Evolutionary conservation across 1,140 invertebrate species (phyloP), one percentile per base, ranked within the genome.

Genomic region (Drosophila pectinifera): DNA sequence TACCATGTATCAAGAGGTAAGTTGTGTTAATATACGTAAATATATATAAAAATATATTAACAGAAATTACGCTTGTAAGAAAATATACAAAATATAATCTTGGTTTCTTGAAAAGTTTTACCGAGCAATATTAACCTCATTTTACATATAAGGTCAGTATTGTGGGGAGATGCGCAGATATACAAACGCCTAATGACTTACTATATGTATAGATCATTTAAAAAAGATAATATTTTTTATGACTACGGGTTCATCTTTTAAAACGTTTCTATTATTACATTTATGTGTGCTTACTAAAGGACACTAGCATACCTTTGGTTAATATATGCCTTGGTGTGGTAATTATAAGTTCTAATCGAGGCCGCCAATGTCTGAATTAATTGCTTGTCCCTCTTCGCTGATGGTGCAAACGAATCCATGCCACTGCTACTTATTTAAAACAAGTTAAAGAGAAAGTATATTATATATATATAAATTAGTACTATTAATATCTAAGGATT

Each of bases 261-360:
- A 39, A 31, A 70, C 41, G 42, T 26, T 57, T 70, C 73, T 58
- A 75, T 67, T 58, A 67, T 51, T 67, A 65, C 41, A 75, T 41
- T 76, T 13, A 41, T 28, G 73, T 39, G 73, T 18, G 46, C 61
- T 39, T 51, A 65, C 73, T 92, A 92, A 57, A 92, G 90, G 65
- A 92, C 90, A 76, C 57, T 90, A 6, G 90, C 81, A 93, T 94
- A 94, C 93, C 94, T 94, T 92, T 94, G 94, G 88, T 94, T 94
- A 82, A 94, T 94, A 69, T 94, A 93, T 73, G 93, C 93, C 88
- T 94, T 94, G 78, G 93, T 94, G 91, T 94, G 94, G 91, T 94
- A 94, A 73, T 94, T 93, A 64, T 94, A 93, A 90, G 94, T 94
- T 58, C 93, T 93, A 53, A 94, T 94, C 45, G 93, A 93, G 43